These are phyloP conservation scores for Neopelma chrysocephalum DNA, from an alignment of 2,797 vertebrate species.

Conservation along the genomic window DNA sequence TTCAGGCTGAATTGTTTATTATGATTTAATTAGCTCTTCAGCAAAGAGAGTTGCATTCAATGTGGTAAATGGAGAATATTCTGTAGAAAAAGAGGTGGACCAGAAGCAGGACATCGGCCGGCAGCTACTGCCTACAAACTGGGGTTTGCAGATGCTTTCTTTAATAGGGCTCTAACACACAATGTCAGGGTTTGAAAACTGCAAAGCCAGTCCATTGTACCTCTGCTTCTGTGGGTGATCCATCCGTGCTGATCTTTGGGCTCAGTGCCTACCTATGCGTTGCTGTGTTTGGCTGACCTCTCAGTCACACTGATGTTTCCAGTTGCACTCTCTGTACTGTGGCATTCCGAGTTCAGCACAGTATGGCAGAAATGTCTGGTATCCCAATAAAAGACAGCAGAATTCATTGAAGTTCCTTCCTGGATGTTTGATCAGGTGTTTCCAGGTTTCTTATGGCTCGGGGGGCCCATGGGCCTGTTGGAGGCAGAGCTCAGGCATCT, in stretches of 20 bases:
- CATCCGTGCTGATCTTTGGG: background rate
- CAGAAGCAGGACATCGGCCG: background rate
- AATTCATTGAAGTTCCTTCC: background rate
- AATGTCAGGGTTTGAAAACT: slow-evolving; percentile 36
- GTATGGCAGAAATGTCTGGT: background rate
- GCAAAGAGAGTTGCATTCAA: background rate
- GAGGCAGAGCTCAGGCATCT: background rate
- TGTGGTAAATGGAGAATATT: slow-evolving; percentile 11
- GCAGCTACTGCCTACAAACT: background rate
- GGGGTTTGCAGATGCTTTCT: slow-evolving; percentile 11
- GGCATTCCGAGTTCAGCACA: background rate
- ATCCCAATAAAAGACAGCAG: background rate
- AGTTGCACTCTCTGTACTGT: slow-evolving; percentile 3
- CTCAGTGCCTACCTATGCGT: slow-evolving; percentile 12
- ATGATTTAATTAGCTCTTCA: background rate
- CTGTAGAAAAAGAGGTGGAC: background rate
- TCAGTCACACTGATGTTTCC: slow-evolving; percentile 21
- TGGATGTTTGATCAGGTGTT: background rate
- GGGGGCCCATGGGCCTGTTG: background rate
- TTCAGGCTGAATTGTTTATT: background rate
- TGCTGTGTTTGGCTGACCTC: slow-evolving; percentile 53
- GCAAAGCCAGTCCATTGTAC: slow-evolving; percentile 30
- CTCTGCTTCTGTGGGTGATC: slow-evolving; percentile 14
- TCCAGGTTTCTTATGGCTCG: background rate
- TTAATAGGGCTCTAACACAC: background rate